Percentiles rank a stretch among this genome's conserved stretches.
Evolutionary conservation across 2,113 vertebrate genomes (phyloP).

Genomic region (Tretioscincus oriximinensis): DNA sequence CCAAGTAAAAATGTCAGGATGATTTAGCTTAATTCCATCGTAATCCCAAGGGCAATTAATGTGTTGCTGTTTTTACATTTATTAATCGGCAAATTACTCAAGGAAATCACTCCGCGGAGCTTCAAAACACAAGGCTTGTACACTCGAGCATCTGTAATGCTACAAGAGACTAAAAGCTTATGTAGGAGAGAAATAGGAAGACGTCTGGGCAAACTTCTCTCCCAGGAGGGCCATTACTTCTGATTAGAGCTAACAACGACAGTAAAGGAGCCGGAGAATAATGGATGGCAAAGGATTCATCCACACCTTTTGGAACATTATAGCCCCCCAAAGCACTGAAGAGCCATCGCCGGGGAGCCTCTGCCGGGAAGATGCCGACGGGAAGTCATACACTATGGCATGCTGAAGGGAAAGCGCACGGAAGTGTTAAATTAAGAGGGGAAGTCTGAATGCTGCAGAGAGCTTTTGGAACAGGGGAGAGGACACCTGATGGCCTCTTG

Average conservation of each 20-base stretch:
- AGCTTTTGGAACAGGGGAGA: background rate
- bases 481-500: background rate
- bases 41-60: background rate
- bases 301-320: background rate
- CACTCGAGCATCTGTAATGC: background rate
- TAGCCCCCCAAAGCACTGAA: background rate
- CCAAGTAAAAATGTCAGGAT: background rate
- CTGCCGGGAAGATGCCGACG: slow-evolving; percentile 12
- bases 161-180: background rate
- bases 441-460: background rate
- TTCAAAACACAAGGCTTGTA: background rate
- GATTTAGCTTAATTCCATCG: slow-evolving; percentile 21
- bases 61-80: background rate
- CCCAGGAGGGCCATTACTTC: slow-evolving; percentile 15
- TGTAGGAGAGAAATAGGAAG: background rate
- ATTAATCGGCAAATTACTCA: slow-evolving; percentile 10
- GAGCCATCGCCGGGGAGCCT: background rate
- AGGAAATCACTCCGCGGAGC: background rate
- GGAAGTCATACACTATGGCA: background rate
- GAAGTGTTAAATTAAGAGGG: background rate
- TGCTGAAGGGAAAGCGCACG: slow-evolving; percentile 6
- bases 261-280: slow-evolving; percentile 19
- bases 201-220: slow-evolving; percentile 4
- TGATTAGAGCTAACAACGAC: slow-evolving; percentile 11
- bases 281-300: slow-evolving; percentile 14